Evolutionary conservation across 2,113 vertebrate species (phyloP).

Genomic region (Peromyscus californicus): DNA sequence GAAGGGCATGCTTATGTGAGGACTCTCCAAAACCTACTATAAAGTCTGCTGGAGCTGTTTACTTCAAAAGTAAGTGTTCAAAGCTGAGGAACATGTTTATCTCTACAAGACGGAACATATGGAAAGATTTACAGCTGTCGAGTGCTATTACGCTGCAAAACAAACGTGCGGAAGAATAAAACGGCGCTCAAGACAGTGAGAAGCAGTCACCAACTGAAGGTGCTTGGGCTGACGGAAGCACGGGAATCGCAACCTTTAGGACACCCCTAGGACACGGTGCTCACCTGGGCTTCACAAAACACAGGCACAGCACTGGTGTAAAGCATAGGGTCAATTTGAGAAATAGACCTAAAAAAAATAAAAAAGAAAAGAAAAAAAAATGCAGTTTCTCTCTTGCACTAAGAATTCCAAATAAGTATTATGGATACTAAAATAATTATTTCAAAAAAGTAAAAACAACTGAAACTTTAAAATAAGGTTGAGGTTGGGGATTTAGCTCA

Average conservation of each 20-base stretch:
- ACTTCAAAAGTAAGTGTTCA: conserved; percentile 78
- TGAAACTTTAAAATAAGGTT: conserved; percentile 42
- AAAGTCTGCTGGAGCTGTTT: conserved; percentile 72
- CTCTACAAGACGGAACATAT: conserved; percentile 65
- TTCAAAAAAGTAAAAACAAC: conserved; percentile 6
- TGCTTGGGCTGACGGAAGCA: conserved; percentile 58
- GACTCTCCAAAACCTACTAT: conserved; percentile 65
- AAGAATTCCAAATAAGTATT: conserved; percentile 61
- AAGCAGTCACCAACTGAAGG: conserved; percentile 39
- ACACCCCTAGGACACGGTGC: conserved; percentile 4
- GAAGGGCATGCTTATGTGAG: conserved; percentile 11
- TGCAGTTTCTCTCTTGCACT: conserved; percentile 50
- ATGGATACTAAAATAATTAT: conserved; percentile 36
- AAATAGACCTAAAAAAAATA: conserved; percentile 23
- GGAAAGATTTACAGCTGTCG: conserved; percentile 73
- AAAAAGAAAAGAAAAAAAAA: not conserved
- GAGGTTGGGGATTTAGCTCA: no score
- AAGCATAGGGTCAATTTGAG: conserved; percentile 57
- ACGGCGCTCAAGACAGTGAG: conserved; percentile 57
- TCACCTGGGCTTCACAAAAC: conserved; percentile 29
- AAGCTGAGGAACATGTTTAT: conserved; percentile 76
- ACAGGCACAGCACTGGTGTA: conserved; percentile 30
- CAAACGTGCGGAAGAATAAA: conserved; percentile 65
- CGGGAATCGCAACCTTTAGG: conserved; percentile 57
- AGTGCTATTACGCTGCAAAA: conserved; percentile 62